Evolutionary conservation across 2,113 vertebrate genomes (phyloP), one percentile per base, ranked within the genome.

Genomic region (Platycercus adscitus): DNA sequence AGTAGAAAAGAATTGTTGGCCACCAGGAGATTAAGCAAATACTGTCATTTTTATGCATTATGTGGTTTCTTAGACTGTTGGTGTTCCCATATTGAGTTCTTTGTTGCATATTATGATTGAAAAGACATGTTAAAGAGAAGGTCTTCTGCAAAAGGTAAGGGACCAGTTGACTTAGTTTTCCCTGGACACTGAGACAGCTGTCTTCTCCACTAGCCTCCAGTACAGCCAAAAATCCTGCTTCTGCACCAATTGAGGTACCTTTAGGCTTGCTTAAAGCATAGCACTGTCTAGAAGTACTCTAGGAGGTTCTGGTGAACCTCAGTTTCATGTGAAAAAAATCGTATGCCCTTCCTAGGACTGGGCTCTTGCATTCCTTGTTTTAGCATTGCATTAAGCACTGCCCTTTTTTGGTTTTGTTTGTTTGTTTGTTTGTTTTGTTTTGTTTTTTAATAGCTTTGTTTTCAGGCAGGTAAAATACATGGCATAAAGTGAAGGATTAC

Each of bases 171-270:
- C 10, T 55, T 50, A 1, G 4, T 41, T 77, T 91, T 70, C 25
- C 25, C 60, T 72, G 61, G 25, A 11, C 17, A 19, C 9, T 13
- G 53, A 43, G 41, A 11, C n/a, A 39, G 25, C 37, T 43, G 29
- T 39, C 39, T 58, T 3, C 10, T 76, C 19, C 13, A 8, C 2
- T 0, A 5, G 41, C n/a, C 17, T 31, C 13, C 8, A 10, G 12
- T 15, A 16, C 5, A 44, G 23, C 16, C 75, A 46, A 76, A 63
- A 69, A 21, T 56, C 46, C 50, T 52, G 13, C 23, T 68, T 25
- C 66, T n/a, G 1, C 17, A 2, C 11, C 1, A 1, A 0, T 1
- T 26, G 17, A 17, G 2, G 13, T 53, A 7, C 7, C 33, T 55
- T 72, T 16, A n/a, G 21, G 71, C 17, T 76, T 72, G 9, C 17